These are phyloP conservation scores for Caenorhabditis drosophilae DNA, from an alignment of 2,888 invertebrate species.

Conservation along the genomic window DNA sequence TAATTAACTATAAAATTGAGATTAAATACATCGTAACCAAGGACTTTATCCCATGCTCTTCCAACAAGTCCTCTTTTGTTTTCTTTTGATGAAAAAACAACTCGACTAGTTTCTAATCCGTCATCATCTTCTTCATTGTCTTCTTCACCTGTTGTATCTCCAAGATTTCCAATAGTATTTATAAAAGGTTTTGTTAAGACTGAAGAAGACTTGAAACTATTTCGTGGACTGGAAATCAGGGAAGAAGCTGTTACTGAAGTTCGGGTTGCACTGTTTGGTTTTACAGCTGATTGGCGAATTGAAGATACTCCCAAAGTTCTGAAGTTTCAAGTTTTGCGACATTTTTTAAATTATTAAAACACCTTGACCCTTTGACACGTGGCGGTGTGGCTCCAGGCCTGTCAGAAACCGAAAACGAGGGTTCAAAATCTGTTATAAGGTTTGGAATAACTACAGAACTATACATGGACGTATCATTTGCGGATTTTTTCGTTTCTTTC, in stretches of 20 bases:
- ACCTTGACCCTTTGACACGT: slow-evolving; percentile 2
- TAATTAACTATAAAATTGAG: not conserved
- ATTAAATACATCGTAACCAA: slow-evolving; percentile 30
- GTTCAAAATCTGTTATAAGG: slow-evolving; percentile 29
- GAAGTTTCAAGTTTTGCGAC: too few species aligned
- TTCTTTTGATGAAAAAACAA: slow-evolving; percentile 19
- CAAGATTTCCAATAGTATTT: slow-evolving; percentile 19
- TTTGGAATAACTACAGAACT: too few species aligned
- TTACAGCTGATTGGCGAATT: not conserved
- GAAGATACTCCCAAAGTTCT: too few species aligned
- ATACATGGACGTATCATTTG: too few species aligned
- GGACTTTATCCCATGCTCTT: slow-evolving; percentile 38
- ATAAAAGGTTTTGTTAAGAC: slow-evolving; percentile 10
- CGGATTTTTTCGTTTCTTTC: too few species aligned
- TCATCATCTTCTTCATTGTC: slow-evolving; percentile 37
- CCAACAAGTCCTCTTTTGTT: slow-evolving; percentile 16
- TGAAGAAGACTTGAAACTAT: not conserved
- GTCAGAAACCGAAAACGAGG: slow-evolving; percentile 21
- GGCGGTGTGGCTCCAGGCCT: slow-evolving; percentile 41
- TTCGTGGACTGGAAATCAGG: not conserved
- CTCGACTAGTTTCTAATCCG: slow-evolving; percentile 27
- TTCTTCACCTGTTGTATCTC: slow-evolving; percentile 24
- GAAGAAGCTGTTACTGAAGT: not conserved
- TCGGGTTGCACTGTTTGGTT: not conserved
- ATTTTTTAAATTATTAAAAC: too few species aligned